Evolutionary conservation across 2,797 vertebrate genomes (phyloP).

Genomic region (Alectoris magna): DNA sequence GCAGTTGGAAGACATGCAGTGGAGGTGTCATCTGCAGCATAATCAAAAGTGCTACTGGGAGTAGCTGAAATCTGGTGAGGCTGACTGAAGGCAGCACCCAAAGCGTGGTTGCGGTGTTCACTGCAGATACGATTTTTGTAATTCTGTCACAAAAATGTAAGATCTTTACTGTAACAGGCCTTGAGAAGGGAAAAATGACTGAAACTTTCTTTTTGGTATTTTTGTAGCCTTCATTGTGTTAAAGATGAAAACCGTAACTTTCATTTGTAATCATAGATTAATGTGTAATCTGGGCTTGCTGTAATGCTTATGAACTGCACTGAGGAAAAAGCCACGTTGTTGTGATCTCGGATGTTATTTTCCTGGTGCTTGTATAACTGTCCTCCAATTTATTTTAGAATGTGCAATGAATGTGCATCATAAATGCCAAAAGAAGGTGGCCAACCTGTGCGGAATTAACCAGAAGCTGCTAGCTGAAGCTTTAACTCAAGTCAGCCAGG

Average conservation of each 20-base stretch:
- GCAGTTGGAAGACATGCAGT: neutral
- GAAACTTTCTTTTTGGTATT: neutral
- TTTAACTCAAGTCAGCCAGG: conserved; percentile 91
- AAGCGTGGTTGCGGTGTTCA: neutral
- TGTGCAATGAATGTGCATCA: conserved; percentile 95
- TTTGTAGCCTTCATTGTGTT: neutral
- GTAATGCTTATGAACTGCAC: neutral
- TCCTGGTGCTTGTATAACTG: neutral
- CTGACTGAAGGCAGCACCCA: neutral
- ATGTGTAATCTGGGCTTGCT: neutral
- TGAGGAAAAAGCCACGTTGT: neutral
- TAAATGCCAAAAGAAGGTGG: conserved; percentile 94
- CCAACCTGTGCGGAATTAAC: conserved; percentile 97
- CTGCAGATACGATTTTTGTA: neutral
- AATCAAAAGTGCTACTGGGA: neutral
- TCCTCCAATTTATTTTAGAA: conserved; percentile 76
- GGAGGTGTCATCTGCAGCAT: neutral
- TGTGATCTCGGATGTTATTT: neutral
- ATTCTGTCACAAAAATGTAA: neutral
- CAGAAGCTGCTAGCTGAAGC: conserved; percentile 97
- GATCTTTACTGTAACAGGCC: neutral
- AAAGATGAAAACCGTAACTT: neutral
- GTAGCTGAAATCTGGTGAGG: neutral
- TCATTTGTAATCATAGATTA: neutral
- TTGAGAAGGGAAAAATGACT: neutral